phyloP scores from a whole-genome alignment of 2,113 vertebrate genomes.

The Carassius auratus region DNA sequence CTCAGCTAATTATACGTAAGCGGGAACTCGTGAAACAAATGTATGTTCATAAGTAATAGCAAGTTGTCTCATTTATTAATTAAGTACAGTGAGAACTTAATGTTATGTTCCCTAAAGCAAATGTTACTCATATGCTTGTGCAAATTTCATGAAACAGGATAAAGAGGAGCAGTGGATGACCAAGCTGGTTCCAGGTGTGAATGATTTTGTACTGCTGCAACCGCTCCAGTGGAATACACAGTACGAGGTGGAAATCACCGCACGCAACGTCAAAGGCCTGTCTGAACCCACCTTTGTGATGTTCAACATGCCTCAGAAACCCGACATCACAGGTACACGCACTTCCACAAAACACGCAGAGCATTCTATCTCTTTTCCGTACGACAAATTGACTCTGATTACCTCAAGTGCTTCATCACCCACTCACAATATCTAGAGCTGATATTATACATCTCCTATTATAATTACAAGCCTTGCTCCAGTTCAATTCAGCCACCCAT shows the following conservation, averaged over 20 bases:
- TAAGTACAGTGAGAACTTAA: neutral
- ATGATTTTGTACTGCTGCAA: conserved; percentile 92
- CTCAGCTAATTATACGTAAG: too few species aligned
- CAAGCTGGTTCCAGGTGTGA: conserved; percentile 89
- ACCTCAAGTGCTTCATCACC: conserved; percentile 1
- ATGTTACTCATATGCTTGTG: neutral
- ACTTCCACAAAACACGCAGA: conserved; percentile 35
- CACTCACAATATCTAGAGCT: conserved; percentile 12
- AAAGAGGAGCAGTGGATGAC: conserved; percentile 98
- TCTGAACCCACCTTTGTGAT: conserved; percentile 95
- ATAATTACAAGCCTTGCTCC: conserved; percentile 17
- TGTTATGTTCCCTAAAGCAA: neutral
- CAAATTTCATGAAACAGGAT: conserved; percentile 73
- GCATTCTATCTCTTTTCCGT: neutral
- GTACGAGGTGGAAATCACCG: conserved; percentile 96
- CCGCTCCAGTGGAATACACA: conserved; percentile 95
- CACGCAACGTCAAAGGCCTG: conserved; percentile 91
- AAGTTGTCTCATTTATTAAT: neutral
- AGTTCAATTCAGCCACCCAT: conserved; percentile 13
- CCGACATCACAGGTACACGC: conserved; percentile 92
- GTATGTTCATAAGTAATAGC: neutral
- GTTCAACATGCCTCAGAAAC: conserved; percentile 97
- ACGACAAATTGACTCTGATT: neutral
- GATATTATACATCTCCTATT: conserved; percentile 23
- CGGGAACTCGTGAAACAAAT: too few species aligned